Evolutionary conservation across 2,113 vertebrate species (phyloP).

Genomic region (Pachycephala philippinensis): DNA sequence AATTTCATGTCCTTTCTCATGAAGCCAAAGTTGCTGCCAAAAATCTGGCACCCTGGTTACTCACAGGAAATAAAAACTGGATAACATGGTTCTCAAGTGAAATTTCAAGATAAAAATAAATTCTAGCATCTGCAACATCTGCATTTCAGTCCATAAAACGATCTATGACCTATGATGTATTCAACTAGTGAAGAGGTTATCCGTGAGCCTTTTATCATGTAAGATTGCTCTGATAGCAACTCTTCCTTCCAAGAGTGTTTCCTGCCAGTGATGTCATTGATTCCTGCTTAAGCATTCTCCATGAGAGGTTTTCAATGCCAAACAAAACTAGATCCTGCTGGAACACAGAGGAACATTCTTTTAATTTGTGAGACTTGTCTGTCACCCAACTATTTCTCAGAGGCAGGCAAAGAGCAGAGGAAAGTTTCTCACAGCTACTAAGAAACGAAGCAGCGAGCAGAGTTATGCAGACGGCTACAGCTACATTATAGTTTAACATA

Average conservation of each 20-base stretch:
- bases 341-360: conserved; percentile 10
- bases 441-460: not conserved
- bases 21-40: not conserved
- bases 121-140: not conserved
- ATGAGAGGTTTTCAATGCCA: not conserved
- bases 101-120: not conserved
- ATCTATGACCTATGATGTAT: not conserved
- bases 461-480: not conserved
- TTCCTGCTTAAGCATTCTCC: not conserved
- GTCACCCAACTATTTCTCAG: not conserved
- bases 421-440: not conserved
- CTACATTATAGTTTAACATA: not conserved
- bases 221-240: not conserved
- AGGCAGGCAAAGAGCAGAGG: not conserved
- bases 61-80: fast-evolving
- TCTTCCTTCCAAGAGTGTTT: not conserved
- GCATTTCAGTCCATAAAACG: not conserved
- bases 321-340: not conserved
- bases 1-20: not conserved
- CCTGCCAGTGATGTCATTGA: not conserved
- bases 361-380: not conserved
- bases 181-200: not conserved
- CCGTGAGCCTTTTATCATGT: not conserved
- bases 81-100: not conserved
- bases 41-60: not conserved